A percentile compares a stretch with the other conserved stretches of the same genome.
Evolutionary conservation across 2,888 invertebrate genomes (phyloP).

Genomic region (Drosophila nigritarsus): DNA sequence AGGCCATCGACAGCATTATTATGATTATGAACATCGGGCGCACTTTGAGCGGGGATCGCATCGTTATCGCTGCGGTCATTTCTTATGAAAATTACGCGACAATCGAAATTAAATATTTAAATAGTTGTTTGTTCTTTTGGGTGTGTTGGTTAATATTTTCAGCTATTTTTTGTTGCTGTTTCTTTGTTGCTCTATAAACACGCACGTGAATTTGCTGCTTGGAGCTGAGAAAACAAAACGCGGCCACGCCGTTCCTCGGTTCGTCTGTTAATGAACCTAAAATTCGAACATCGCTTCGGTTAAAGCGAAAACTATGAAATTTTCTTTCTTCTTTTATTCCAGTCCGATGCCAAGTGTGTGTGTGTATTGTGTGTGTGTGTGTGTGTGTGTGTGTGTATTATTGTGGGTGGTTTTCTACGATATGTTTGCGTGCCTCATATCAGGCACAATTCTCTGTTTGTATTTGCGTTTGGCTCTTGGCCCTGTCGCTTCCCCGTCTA

Average conservation of each 20-base stretch:
- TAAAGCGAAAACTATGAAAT: constrained; percentile 79
- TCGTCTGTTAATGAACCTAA: constrained; percentile 81
- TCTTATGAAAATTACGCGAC: constrained; percentile 30
- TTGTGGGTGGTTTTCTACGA: constrained; percentile 38
- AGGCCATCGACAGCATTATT: constrained; percentile 12
- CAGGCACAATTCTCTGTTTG: constrained; percentile 34
- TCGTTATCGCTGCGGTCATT: constrained; percentile 21
- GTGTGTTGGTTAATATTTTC: constrained; percentile 2
- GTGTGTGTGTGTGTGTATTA: constrained; percentile 13
- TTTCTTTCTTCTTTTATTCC: constrained; percentile 76
- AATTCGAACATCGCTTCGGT: constrained; percentile 77
- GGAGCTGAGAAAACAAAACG: constrained; percentile 48
- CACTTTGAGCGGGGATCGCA: constrained; percentile 21
- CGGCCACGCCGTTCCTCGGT: constrained; percentile 74
- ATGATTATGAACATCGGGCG: constrained; percentile 14
- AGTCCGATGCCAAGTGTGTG: constrained; percentile 47
- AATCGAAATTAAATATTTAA: constrained; percentile 66
- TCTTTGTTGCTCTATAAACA: constrained; percentile 32
- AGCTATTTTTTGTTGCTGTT: background rate
- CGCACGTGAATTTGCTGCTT: constrained; percentile 36
- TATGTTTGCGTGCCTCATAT: constrained; percentile 55
- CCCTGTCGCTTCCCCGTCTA: constrained; percentile 60
- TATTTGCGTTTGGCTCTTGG: constrained; percentile 35
- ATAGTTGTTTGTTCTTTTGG: constrained; percentile 15
- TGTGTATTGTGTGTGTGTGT: constrained; percentile 2